Base-by-base conservation (phyloP, 2,113 vertebrate species). In the Ivindomyrus marchei region DNA sequence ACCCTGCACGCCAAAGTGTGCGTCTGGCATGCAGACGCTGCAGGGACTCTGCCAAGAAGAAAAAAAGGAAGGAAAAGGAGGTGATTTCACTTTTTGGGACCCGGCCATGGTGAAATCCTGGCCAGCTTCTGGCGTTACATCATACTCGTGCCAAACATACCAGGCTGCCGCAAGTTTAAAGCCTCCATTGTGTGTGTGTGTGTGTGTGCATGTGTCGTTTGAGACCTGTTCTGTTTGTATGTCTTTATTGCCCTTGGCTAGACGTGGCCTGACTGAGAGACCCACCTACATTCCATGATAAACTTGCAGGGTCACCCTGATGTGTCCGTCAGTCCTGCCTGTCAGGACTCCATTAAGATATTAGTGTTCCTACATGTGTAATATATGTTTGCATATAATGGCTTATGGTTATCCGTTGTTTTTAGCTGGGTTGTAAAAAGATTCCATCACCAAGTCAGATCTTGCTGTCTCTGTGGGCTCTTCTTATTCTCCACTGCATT, bases 81-180 rank as follows among this genome's bases (percentile, higher is more conserved):
- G 88, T 89, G 93, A 94, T 94, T 94, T 94, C 92, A 93, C 90
- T 91, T 50, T 91, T 91, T 95, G 93, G 92, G 91, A 87, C 70
- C 3, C 47, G 91, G 93, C 94, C 93, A 93, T 62, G 74, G 87
- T 94, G 95, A 94, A 95, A 94, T 95, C 94, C 94, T 91, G 31
- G 89, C 90, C 87, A 80, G 89, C 89, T 89, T 21, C 3, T 45
- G 21, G 83, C 2, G 27, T 42, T 36, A 47, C 58, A 45, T 88
- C 66, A 56, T 19, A n/a, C 15, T 39, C 2, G 8, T 46, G 45
- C 15, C 58, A 17, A 53, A 11, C 53, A 62, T 88, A 13, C 87
- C 42, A 19, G 11, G 9, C 5, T 86, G 85, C 86, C 27, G 36
- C 87, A 42, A 39, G 47, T 89, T 94, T 90, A 36, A 89, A 47